Evolutionary conservation across 2,113 vertebrate species (phyloP).

Genomic region (Otocyon megalotis): DNA sequence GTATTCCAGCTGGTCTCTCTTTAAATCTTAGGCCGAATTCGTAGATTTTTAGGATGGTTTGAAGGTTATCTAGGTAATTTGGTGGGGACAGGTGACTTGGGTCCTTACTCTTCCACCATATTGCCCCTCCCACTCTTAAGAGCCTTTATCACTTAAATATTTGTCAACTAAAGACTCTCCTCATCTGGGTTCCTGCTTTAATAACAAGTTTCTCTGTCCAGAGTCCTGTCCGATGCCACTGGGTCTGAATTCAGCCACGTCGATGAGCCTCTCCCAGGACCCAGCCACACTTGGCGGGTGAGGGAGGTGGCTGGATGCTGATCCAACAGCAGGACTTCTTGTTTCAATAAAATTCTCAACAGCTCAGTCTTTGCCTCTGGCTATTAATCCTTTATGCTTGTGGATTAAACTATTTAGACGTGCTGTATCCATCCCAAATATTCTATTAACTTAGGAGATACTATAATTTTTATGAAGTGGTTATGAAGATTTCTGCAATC

Average conservation of each 20-base stretch:
- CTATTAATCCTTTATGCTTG: neutral
- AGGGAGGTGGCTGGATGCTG: neutral
- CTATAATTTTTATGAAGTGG: neutral
- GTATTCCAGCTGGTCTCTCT: no score
- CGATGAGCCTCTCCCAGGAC: neutral
- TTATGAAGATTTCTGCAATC: neutral
- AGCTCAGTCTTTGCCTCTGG: neutral
- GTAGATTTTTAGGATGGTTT: no score
- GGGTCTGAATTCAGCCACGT: neutral
- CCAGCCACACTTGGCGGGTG: neutral
- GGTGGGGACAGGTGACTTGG: no score
- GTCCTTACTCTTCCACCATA: no score
- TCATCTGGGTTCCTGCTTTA: conserved; percentile 13
- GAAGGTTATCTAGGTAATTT: no score
- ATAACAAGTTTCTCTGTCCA: neutral
- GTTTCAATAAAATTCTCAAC: neutral
- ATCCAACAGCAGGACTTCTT: neutral
- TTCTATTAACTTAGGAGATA: neutral
- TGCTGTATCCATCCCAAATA: neutral
- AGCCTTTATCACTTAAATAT: neutral
- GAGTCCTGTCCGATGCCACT: rapidly evolving
- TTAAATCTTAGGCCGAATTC: no score
- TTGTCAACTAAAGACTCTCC: neutral
- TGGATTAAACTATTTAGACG: neutral
- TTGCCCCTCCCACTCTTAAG: neutral